phyloP scores from a whole-genome alignment of 2,888 invertebrate genomes.

The Pandemis corylana region DNA sequence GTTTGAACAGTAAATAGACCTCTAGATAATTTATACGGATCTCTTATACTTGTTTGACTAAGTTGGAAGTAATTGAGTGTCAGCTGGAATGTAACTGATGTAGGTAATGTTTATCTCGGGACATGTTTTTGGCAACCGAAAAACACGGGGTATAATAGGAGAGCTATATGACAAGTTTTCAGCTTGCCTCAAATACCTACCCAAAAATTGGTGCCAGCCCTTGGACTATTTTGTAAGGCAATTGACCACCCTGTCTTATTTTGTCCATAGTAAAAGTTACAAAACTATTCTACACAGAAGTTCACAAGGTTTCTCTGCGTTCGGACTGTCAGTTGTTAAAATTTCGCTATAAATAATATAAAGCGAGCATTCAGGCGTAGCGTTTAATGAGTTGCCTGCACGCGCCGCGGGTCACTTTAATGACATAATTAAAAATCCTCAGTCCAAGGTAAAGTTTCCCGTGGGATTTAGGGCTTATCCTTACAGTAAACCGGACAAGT shows the following conservation, averaged over 20 bases:
- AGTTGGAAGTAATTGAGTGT: not conserved
- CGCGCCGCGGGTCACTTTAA: conserved; percentile 72
- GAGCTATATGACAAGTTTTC: no score
- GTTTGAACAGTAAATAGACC: conserved; percentile 35
- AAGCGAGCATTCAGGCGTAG: conserved; percentile 64
- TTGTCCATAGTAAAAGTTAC: no score
- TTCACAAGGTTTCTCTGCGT: not conserved
- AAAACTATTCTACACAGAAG: not conserved
- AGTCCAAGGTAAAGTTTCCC: conserved; percentile 66
- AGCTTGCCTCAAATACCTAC: no score
- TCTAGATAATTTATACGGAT: conserved; percentile 27
- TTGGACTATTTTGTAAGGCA: no score
- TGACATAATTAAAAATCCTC: conserved; percentile 77
- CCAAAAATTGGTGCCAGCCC: no score
- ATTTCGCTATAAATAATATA: conserved; percentile 67
- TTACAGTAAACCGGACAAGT: conserved; percentile 75
- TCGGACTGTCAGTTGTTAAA: conserved; percentile 11
- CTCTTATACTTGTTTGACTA: conserved; percentile 8
- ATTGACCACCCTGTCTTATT: no score
- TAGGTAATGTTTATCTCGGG: not conserved
- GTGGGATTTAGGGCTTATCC: conserved; percentile 71
- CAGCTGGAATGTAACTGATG: not conserved
- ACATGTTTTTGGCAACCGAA: not conserved
- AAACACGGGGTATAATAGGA: no score
- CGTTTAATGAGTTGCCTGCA: conserved; percentile 75